Evolutionary conservation across 2,797 vertebrate species (phyloP).

Genomic region (Cyclopterus lumpus): DNA sequence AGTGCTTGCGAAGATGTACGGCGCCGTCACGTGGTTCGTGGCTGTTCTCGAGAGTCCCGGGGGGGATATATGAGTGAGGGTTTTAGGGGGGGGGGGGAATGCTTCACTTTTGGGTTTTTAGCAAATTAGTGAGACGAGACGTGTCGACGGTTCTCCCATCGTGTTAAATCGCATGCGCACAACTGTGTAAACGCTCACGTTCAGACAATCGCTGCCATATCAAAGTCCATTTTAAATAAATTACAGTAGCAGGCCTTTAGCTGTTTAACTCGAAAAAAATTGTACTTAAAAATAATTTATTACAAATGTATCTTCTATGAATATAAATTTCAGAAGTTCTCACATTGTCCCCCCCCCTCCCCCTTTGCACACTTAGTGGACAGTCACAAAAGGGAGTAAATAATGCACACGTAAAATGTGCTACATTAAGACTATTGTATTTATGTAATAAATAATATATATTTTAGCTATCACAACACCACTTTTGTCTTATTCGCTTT

Average conservation of each 20-base stretch:
- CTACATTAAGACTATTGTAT: constrained; percentile 77
- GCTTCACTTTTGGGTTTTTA: constrained; percentile 40
- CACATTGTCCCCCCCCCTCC: constrained; percentile 23
- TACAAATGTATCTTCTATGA: constrained; percentile 67
- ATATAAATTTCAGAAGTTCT: constrained; percentile 62
- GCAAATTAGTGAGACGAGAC: constrained; percentile 23
- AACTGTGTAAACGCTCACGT: constrained; percentile 33
- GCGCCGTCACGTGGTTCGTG: constrained; percentile 36
- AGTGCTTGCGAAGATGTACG: constrained; percentile 30
- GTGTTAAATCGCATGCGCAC: constrained; percentile 24
- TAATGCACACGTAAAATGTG: constrained; percentile 65
- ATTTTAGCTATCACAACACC: constrained; percentile 85
- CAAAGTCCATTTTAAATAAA: constrained; percentile 27
- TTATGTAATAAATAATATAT: constrained; percentile 87
- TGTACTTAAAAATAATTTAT: constrained; percentile 83
- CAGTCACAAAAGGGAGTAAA: constrained; percentile 72
- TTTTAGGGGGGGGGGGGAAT: neutral
- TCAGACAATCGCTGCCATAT: constrained; percentile 77
- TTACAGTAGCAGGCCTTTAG: constrained; percentile 41
- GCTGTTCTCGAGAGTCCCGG: constrained; percentile 7
- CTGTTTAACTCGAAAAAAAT: constrained; percentile 48
- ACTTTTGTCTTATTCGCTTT: constrained; percentile 85
- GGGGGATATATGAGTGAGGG: constrained; percentile 26
- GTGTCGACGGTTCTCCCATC: constrained; percentile 21
- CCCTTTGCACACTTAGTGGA: constrained; percentile 70